Evolutionary conservation across 1,140 invertebrate genomes (phyloP), one percentile per base, ranked within the genome.

Genomic region (Charaxes varanes): DNA sequence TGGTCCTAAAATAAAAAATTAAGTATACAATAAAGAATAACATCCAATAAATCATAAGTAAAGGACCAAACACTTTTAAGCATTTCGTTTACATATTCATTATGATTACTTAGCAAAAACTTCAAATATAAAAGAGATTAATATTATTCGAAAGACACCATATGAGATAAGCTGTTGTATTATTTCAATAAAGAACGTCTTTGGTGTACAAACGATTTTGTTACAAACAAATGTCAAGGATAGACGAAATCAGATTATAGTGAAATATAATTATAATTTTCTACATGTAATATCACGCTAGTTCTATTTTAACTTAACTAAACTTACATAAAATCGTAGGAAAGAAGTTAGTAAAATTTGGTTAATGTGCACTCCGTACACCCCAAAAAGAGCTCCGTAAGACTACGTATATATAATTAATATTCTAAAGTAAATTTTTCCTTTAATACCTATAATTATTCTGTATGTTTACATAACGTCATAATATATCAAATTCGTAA

Each of bases 241-340:
- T 33, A 18, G 5, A n/a, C 4, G 6, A 37, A 15, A 6, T 4
- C 6, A 2, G 11, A 11, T 12, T 3, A 26, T 26, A 12, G 6
- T n/a, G n/a, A n/a, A n/a, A n/a, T n/a, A n/a, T 50, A 50, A 65
- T 56, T 56, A 60, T 58, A 11, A 64, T 59, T 55, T 59, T 60
- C 54, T 66, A 70, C 53, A 64, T 51, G 45, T 65, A 68, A 70
- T 70, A 70, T 70, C 63, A 70, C 66, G 65, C 51, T 48, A 53
- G 50, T 56, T 58, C 40, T 28, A 53, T 56, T 55, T 19, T 41
- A 53, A 41, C 50, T 58, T 50, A 53, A 46, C 41, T 53, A 53
- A 22, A 48, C 32, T 26, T 52, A 49, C 50, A 30, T 28, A 21
- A 56, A 32, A 22, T 49, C 30, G 18, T 42, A 34, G 15, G 54